Evolutionary conservation across 2,888 invertebrate species (phyloP).

Genomic region (Brachycybe producta): DNA sequence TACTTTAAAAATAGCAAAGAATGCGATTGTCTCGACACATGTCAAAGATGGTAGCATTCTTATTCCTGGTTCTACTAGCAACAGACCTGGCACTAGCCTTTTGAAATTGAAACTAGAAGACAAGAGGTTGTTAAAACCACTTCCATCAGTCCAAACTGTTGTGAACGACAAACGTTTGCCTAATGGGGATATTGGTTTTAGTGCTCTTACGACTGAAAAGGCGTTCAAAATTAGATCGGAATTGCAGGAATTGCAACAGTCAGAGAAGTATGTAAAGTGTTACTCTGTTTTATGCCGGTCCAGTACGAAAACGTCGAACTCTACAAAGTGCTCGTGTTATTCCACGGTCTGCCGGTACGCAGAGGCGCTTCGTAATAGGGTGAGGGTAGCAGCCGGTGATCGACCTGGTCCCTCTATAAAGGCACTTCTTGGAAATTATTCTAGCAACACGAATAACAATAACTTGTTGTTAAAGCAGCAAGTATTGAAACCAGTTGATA

Average conservation of each 20-base stretch:
- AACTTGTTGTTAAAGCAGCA: too few species aligned
- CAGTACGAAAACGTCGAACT: not conserved
- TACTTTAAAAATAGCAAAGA: constrained; percentile 5
- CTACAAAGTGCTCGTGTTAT: constrained; percentile 7
- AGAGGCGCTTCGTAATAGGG: not conserved
- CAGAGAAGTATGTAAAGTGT: constrained; percentile 38
- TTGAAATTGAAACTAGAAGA: constrained; percentile 12
- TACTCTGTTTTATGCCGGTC: constrained; percentile 65
- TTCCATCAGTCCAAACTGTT: not conserved
- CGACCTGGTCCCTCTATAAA: not conserved
- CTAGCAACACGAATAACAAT: constrained; percentile 5
- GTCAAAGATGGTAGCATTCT: constrained; percentile 3
- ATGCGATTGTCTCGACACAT: not conserved
- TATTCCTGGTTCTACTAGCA: not conserved
- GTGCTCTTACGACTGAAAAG: not conserved
- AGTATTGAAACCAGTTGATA: too few species aligned
- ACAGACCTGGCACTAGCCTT: constrained; percentile 1
- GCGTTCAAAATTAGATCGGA: constrained; percentile 6
- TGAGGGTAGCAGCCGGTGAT: not conserved
- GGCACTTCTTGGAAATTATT: too few species aligned
- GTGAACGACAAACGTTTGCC: constrained; percentile 8
- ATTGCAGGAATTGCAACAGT: constrained; percentile 2
- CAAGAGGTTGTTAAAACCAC: not conserved
- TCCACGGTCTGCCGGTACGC: constrained; percentile 9
- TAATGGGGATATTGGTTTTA: constrained; percentile 21